phyloP scores from a whole-genome alignment of 30 jellyfish, hydroid and myxozoan genomes.

The Pseudorhiza aurosa region DNA sequence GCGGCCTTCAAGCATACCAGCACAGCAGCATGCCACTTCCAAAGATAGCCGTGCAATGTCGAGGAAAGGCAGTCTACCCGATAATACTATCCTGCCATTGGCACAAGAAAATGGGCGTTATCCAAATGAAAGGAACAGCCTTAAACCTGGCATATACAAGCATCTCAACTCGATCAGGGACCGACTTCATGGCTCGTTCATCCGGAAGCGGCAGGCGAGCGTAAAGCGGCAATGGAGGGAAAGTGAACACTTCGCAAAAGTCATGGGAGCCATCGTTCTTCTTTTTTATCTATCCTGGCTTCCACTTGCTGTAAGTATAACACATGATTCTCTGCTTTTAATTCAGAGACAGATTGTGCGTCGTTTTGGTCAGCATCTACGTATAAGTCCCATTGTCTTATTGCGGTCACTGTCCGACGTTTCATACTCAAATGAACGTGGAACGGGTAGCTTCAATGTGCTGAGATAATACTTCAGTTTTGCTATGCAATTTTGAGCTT shows the following conservation, averaged over 20 bases:
- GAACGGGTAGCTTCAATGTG: no score
- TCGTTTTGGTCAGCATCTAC: no score
- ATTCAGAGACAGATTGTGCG: no score
- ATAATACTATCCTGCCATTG: background rate
- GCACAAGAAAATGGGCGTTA: background rate
- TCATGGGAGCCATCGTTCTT: slow-evolving; percentile 88
- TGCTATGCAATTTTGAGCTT: no score
- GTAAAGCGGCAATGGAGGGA: slow-evolving; percentile 64
- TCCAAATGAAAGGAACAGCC: background rate
- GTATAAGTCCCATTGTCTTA: no score
- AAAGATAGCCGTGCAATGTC: background rate
- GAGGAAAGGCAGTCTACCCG: background rate
- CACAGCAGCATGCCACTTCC: background rate
- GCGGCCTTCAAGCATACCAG: background rate
- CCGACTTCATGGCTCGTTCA: background rate
- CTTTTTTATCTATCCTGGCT: slow-evolving; percentile 77
- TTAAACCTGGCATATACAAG: slow-evolving; percentile 14
- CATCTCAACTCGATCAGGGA: slow-evolving; percentile 39
- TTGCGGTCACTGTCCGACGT: no score
- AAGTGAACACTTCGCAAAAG: slow-evolving; percentile 76
- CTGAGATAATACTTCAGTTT: no score
- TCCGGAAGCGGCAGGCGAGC: background rate
- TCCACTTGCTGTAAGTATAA: slow-evolving; percentile 84
- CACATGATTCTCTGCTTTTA: no score
- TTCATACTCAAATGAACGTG: no score